A percentile compares a stretch with the other conserved stretches of the same genome.
These are phyloP conservation scores for Esox niger DNA, from an alignment of 2,113 vertebrate genomes.

Conservation along the genomic window DNA sequence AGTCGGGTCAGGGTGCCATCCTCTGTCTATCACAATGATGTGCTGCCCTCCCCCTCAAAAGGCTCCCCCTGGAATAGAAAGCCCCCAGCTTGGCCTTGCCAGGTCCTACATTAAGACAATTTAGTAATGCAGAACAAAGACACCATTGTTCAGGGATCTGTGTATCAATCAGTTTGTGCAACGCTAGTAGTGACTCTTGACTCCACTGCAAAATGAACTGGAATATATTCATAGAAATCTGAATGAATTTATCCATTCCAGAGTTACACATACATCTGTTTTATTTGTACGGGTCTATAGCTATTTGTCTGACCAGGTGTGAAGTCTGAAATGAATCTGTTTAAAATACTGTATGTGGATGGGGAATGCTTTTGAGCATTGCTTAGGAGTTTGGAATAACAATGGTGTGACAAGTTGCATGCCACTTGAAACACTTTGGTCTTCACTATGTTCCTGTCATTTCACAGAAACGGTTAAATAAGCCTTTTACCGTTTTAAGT, in stretches of 20 bases:
- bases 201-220: slow-evolving; percentile 18
- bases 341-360: not conserved
- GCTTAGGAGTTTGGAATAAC: too few species aligned
- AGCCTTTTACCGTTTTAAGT: not conserved
- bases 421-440: not conserved
- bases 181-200: slow-evolving; percentile 8
- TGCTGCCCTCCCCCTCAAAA: slow-evolving; percentile 24
- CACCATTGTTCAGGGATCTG: slow-evolving; percentile 57
- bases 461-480: not conserved
- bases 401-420: too few species aligned
- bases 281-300: not conserved
- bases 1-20: slow-evolving; percentile 32
- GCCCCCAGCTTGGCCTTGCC: slow-evolving; percentile 38
- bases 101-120: slow-evolving; percentile 61
- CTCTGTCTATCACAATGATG: slow-evolving; percentile 40
- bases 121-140: slow-evolving; percentile 67
- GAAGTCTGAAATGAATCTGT: slow-evolving; percentile 1
- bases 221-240: slow-evolving; percentile 1
- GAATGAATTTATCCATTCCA: not conserved
- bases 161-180: slow-evolving; percentile 16
- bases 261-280: not conserved
- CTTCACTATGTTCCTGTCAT: too few species aligned
- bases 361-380: too few species aligned
- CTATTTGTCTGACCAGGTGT: not conserved
- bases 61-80: slow-evolving; percentile 50